Conservation (phyloP, 2,113 vertebrate genomes). For the Pelecanus crispus region DNA sequence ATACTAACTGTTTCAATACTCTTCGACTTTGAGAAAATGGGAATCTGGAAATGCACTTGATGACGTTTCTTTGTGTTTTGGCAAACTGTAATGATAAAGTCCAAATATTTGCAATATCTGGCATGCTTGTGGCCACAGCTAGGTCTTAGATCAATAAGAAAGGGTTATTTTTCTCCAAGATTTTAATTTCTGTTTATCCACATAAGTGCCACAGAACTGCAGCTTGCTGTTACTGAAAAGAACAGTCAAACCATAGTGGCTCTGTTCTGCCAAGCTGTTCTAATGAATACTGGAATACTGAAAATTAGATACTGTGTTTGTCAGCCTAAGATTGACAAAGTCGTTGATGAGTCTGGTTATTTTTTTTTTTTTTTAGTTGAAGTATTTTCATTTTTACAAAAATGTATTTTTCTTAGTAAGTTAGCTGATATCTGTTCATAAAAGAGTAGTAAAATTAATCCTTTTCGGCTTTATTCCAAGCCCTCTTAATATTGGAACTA, state of each 20-base stretch:
- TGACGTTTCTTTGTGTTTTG: background rate
- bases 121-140: background rate
- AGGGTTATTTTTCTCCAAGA: background rate
- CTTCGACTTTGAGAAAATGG: background rate
- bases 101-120: background rate
- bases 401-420: background rate
- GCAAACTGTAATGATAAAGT: background rate
- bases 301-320: background rate
- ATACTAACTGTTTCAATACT: background rate
- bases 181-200: background rate
- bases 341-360: background rate
- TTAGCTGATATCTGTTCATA: background rate
- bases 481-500: background rate
- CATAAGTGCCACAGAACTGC: background rate
- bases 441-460: background rate
- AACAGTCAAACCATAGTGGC: background rate
- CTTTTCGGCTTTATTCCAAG: background rate
- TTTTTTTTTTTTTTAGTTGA: background rate
- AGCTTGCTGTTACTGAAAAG: background rate
- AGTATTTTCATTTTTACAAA: background rate
- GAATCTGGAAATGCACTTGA: background rate
- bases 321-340: background rate
- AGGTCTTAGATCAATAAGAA: background rate
- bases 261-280: background rate
- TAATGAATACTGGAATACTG: background rate